These are phyloP conservation scores for Dione vanillae DNA, from an alignment of 2,888 invertebrate genomes.

Conservation along the genomic window DNA sequence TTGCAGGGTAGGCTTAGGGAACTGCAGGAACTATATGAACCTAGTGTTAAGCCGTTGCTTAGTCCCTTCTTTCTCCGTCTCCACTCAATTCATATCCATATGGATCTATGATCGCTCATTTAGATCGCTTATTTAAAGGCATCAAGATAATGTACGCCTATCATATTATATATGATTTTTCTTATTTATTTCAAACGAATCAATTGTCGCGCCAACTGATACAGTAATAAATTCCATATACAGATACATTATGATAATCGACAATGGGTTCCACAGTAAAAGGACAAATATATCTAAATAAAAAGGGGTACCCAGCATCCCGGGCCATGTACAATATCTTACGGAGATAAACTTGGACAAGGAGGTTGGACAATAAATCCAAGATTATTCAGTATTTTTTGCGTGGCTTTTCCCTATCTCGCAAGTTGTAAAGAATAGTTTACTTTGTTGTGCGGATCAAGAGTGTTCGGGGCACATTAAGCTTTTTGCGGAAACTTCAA, in stretches of 20 bases:
- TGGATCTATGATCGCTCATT: no score
- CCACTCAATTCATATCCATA: no score
- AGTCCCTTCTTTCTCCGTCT: no score
- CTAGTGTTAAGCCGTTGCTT: no score
- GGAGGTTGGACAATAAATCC: conserved; percentile 26
- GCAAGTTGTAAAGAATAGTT: conserved; percentile 28
- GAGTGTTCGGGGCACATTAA: conserved; percentile 19
- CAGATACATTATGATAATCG: conserved; percentile 9
- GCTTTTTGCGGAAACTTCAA: conserved; percentile 21
- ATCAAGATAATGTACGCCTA: no score
- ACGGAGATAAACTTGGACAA: conserved; percentile 20
- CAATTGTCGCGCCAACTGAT: background rate
- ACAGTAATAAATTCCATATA: conserved; percentile 18
- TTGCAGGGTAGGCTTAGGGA: no score
- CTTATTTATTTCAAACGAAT: background rate
- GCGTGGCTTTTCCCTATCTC: conserved; percentile 16
- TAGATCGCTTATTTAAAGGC: no score
- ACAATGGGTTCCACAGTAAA: conserved; percentile 13
- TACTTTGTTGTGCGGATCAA: conserved; percentile 23
- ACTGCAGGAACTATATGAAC: no score
- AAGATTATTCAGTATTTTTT: conserved; percentile 28
- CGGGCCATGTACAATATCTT: conserved; percentile 14
- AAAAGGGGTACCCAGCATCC: conserved; percentile 21
- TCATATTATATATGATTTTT: background rate
- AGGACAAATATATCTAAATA: conserved; percentile 22